phyloP scores from a whole-genome alignment of 2,888 invertebrate genomes.

The Stenurella melanura region DNA sequence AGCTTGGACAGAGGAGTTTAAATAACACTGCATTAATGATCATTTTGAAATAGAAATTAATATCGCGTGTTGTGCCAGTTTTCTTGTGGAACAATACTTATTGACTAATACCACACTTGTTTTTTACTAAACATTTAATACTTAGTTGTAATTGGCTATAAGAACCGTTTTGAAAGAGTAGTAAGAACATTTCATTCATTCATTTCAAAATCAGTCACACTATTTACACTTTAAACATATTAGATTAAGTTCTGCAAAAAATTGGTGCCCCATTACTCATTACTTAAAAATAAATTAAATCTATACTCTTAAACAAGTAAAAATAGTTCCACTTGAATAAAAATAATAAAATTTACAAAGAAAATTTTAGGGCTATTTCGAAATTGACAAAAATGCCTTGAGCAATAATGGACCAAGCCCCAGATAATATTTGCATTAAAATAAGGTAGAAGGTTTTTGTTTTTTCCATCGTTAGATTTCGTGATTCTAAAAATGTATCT shows the following conservation, averaged over 20 bases:
- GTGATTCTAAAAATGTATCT: no score
- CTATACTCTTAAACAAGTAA: background rate
- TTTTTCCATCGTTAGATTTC: no score
- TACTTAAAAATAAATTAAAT: background rate
- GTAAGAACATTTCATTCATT: slow-evolving; percentile 14
- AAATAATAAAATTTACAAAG: background rate
- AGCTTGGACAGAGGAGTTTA: slow-evolving; percentile 72
- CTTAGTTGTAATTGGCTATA: slow-evolving; percentile 14
- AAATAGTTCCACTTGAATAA: background rate
- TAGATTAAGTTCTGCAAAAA: slow-evolving; percentile 26
- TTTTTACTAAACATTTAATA: slow-evolving; percentile 43
- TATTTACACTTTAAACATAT: slow-evolving; percentile 25
- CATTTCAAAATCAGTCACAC: slow-evolving; percentile 34
- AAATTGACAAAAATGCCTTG: background rate
- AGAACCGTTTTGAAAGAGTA: slow-evolving; percentile 23
- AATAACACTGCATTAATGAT: slow-evolving; percentile 61
- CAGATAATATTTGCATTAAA: no score
- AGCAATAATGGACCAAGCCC: no score
- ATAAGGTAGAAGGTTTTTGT: no score
- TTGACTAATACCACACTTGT: slow-evolving; percentile 56
- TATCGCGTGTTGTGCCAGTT: slow-evolving; percentile 58
- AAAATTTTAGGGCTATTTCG: background rate
- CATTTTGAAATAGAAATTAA: slow-evolving; percentile 51
- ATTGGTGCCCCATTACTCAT: slow-evolving; percentile 33
- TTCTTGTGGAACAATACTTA: slow-evolving; percentile 65